Conservation (phyloP, 1,140 invertebrate species). For the Fopius arisanus region DNA sequence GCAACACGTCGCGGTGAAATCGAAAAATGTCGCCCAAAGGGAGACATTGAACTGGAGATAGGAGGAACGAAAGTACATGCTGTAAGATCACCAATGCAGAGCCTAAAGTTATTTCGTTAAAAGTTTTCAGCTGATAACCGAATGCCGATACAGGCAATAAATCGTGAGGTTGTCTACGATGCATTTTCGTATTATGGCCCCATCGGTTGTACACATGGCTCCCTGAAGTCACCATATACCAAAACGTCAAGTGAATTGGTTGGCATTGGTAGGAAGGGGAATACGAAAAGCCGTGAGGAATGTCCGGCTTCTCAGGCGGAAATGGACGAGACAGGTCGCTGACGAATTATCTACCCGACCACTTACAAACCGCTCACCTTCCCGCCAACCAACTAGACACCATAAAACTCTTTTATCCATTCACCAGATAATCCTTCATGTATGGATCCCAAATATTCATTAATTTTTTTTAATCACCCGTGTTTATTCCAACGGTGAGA, state of each 20-base stretch:
- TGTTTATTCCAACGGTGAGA: constrained; percentile 14
- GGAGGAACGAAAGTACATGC: neutral
- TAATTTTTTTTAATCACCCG: constrained; percentile 6
- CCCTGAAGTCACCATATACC: neutral
- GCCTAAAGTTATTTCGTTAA: constrained; percentile 36
- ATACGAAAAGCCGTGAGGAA: constrained; percentile 32
- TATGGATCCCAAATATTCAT: neutral
- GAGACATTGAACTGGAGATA: neutral
- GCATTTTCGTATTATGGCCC: constrained; percentile 31
- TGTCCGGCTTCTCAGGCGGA: constrained; percentile 37
- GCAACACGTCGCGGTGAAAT: too few relatives aligned
- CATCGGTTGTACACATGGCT: neutral
- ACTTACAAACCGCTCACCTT: constrained; percentile 20
- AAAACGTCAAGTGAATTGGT: neutral
- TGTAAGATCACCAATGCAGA: neutral
- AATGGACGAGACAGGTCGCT: constrained; percentile 36
- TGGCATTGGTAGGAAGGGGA: neutral
- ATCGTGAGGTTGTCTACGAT: constrained; percentile 35
- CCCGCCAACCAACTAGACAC: neutral
- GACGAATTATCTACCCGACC: constrained; percentile 39
- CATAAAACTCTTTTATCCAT: neutral
- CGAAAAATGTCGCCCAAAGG: neutral
- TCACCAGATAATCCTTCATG: neutral
- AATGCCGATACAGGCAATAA: constrained; percentile 38
- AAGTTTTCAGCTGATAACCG: constrained; percentile 40